Evolutionary conservation across 2,888 invertebrate genomes (phyloP).

Genomic region (Acheta domesticus): DNA sequence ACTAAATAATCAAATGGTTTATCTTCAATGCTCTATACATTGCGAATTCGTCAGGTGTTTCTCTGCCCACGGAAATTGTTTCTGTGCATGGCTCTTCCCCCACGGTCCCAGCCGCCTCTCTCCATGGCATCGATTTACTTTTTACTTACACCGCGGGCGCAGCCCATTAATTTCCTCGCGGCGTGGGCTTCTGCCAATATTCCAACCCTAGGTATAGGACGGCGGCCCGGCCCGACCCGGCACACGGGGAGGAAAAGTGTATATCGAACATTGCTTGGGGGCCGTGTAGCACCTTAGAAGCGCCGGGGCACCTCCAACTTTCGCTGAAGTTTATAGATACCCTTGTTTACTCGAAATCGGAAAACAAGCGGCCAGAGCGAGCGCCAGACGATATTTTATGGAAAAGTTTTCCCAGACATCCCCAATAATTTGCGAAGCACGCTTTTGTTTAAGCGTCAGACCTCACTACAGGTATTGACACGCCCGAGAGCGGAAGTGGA

Average conservation of each 20-base stretch:
- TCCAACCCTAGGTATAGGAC: neutral
- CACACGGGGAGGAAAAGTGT: neutral
- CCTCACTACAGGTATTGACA: constrained; percentile 6
- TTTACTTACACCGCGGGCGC: neutral
- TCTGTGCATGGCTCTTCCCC: neutral
- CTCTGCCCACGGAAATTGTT: too few relatives aligned
- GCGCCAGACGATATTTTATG: neutral
- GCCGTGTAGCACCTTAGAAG: neutral
- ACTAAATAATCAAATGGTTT: too few relatives aligned
- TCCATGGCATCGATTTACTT: neutral
- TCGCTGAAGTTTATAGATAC: neutral
- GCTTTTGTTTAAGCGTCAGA: neutral
- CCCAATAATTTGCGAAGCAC: constrained; percentile 2
- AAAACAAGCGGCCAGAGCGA: neutral
- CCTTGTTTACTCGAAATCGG: constrained; percentile 9
- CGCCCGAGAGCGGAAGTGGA: too few relatives aligned
- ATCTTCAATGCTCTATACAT: too few relatives aligned
- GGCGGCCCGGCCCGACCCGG: neutral
- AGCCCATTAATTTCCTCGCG: neutral
- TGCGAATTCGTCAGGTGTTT: too few relatives aligned
- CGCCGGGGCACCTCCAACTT: neutral
- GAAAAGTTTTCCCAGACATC: neutral
- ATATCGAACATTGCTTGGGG: neutral
- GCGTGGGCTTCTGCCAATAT: neutral
- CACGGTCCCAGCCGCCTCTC: neutral